Evolutionary conservation across 2,113 vertebrate genomes (phyloP).

Genomic region (Thamnophis sirtalis): DNA sequence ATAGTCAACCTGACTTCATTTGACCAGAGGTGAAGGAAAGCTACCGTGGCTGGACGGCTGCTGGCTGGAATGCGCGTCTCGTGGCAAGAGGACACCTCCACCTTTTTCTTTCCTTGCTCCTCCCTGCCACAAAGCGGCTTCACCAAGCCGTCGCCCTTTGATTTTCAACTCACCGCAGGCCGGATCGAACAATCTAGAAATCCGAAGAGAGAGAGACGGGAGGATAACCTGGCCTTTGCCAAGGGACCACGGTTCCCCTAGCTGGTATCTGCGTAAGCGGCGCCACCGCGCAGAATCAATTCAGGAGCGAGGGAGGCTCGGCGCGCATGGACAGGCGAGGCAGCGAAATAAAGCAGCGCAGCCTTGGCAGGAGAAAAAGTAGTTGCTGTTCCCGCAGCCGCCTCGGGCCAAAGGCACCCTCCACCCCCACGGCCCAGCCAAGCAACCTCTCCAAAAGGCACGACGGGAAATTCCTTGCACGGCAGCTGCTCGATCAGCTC

Average conservation of each 20-base stretch:
- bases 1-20: background rate
- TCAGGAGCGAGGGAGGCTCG: slow-evolving; percentile 26
- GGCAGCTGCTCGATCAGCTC: slow-evolving; percentile 61
- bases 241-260: slow-evolving; percentile 18
- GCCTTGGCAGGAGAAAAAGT: background rate
- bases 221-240: background rate
- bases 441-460: slow-evolving; percentile 66
- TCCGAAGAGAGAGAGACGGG: background rate
- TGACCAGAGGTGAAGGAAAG: background rate
- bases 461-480: slow-evolving; percentile 81
- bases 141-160: background rate
- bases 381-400: background rate
- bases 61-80: background rate
- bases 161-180: background rate
- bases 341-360: background rate
- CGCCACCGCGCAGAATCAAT: slow-evolving; percentile 28
- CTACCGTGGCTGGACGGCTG: background rate
- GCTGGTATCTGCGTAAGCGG: slow-evolving; percentile 17
- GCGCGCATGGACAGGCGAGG: slow-evolving; percentile 44
- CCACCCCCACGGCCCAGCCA: slow-evolving; percentile 24
- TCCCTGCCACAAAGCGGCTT: background rate
- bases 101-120: slow-evolving; percentile 21
- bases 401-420: slow-evolving; percentile 5
- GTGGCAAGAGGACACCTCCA: background rate
- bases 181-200: background rate